Evolutionary conservation across 2,797 vertebrate genomes (phyloP).

Genomic region (Siniperca undulata): DNA sequence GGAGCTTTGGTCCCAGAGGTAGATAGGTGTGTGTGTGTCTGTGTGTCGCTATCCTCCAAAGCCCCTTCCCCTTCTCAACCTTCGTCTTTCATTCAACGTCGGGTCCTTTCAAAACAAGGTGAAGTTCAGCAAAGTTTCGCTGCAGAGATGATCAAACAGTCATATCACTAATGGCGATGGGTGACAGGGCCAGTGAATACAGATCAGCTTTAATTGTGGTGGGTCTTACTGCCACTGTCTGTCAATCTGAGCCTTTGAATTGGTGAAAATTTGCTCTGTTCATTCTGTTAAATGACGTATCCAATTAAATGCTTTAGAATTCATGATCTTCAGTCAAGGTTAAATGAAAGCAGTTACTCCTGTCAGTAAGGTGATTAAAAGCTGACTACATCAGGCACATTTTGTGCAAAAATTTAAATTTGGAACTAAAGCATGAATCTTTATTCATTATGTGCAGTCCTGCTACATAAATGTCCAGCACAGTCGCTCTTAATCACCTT

Average conservation of each 20-base stretch:
- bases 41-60: constrained; percentile 43
- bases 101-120: constrained; percentile 96
- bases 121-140: constrained; percentile 92
- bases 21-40: constrained; percentile 37
- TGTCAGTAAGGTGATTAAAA: constrained; percentile 99
- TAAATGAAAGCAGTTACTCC: constrained; percentile 99
- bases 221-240: constrained; percentile 99
- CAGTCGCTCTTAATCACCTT: constrained; percentile 97
- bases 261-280: constrained; percentile 99
- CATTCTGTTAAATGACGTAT: constrained; percentile 99
- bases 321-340: constrained; percentile 99
- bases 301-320: constrained; percentile 99
- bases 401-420: constrained; percentile 99
- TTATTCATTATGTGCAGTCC: constrained; percentile 97
- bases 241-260: constrained; percentile 99
- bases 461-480: constrained; percentile 97
- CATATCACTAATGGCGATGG: constrained; percentile 94
- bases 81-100: constrained; percentile 80
- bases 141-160: constrained; percentile 94
- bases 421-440: constrained; percentile 99
- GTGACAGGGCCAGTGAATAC: constrained; percentile 97
- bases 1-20: constrained; percentile 63
- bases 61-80: constrained; percentile 60
- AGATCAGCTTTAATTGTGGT: constrained; percentile 99
- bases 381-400: constrained; percentile 98